phyloP scores from a whole-genome alignment of 2,797 vertebrate genomes.

The Lepus oiostolus region DNA sequence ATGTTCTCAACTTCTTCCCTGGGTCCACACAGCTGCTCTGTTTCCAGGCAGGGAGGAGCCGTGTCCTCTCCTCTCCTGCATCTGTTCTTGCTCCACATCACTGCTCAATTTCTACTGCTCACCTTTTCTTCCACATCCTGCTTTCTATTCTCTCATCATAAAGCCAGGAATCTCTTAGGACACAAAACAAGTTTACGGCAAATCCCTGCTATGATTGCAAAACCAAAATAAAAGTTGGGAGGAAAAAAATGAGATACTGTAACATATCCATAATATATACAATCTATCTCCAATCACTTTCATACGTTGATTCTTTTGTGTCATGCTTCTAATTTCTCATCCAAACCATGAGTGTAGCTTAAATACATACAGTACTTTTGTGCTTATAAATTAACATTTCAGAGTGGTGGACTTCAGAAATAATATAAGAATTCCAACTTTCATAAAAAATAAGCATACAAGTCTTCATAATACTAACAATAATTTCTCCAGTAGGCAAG shows the following conservation, averaged over 20 bases:
- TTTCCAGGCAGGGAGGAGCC: not conserved
- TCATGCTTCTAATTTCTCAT: constrained; percentile 6
- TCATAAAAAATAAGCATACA: not conserved
- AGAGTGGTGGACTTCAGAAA: not conserved
- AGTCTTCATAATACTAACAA: not conserved
- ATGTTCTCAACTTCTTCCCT: not conserved
- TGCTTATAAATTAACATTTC: not conserved
- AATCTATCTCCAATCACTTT: not conserved
- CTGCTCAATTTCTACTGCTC: not conserved
- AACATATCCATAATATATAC: not conserved
- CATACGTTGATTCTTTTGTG: not conserved
- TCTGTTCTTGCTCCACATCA: not conserved
- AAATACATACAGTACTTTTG: not conserved
- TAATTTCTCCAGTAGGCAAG: not conserved
- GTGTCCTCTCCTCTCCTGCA: not conserved
- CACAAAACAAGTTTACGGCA: not conserved
- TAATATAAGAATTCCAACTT: not conserved
- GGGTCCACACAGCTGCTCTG: not conserved
- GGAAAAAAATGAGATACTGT: not conserved
- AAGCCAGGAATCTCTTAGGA: not conserved
- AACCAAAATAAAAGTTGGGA: not conserved
- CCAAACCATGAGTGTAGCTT: not conserved
- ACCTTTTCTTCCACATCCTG: not conserved
- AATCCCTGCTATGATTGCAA: not conserved
- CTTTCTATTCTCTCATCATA: not conserved